These are phyloP conservation scores for Pachycephus smyrnensis DNA, from an alignment of 2,888 invertebrate species.

Conservation along the genomic window DNA sequence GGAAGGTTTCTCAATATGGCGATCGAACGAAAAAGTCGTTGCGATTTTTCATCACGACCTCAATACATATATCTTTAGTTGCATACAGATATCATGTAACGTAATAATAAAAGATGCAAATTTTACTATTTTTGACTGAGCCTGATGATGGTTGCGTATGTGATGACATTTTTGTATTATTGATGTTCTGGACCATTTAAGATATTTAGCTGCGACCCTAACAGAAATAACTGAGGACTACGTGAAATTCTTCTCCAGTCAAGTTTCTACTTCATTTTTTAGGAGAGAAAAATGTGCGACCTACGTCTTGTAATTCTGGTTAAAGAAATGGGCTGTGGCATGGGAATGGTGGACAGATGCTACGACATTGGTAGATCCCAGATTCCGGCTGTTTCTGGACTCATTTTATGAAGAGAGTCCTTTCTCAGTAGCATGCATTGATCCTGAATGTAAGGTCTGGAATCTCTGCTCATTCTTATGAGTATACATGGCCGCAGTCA, in stretches of 20 bases:
- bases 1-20: background rate
- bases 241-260: background rate
- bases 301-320: background rate
- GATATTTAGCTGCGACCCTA: background rate
- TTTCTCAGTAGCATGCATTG: conserved; percentile 71
- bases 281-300: background rate
- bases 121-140: background rate
- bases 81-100: background rate
- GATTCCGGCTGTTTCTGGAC: conserved; percentile 83
- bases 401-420: conserved; percentile 90
- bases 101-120: background rate
- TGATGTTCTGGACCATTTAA: background rate
- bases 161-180: background rate
- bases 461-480: conserved; percentile 89
- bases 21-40: background rate
- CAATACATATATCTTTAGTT: background rate
- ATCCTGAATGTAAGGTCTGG: conserved; percentile 81
- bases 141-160: background rate
- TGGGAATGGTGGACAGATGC: background rate
- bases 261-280: background rate
- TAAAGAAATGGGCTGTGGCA: background rate
- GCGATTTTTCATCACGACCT: background rate
- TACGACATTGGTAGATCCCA: conserved; percentile 86
- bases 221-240: background rate
- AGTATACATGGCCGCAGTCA: conserved; percentile 85